Evolutionary conservation across 1,140 invertebrate species (phyloP), one percentile per base, ranked within the genome.

Genomic region (Zaprionus taronus): DNA sequence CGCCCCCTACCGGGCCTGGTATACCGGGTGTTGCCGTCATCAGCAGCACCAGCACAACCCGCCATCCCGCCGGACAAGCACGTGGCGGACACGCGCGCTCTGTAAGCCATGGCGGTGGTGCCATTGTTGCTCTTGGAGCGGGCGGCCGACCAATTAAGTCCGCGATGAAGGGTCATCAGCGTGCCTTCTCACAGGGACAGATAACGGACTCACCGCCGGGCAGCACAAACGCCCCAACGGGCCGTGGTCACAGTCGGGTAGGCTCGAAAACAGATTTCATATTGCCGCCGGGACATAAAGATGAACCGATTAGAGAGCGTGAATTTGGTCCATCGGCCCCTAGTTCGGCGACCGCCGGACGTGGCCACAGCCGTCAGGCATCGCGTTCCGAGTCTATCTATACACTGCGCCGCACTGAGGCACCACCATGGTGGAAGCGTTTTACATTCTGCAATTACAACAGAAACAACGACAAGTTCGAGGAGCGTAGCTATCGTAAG

Each of bases 251-350:
- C 93, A 96, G 95, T 81, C 94, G 97, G 15, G 95, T 96, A n/a
- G 96, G 96, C 31, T 97, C 96, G 70, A 96, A 95, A 87, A 98
- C 97, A 1, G 97, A 98, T 80, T 98, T 98, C 81, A 97, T 97
- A 51, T 93, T 98, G 31, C 97, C 97, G 1, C 96, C 96, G 0
- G 96, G 96, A 1, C 96, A 97, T 91, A 95, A 94, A 84, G 96
- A 94, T 70, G 93, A 93, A 49, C 93, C 91, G 24, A 94, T 93
- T 81, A 79, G 94, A 55, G 84, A 89, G n/a, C 78, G 91, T n/a
- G 87, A 91, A 15, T 83, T 86, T 20, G 93, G 91, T 24, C 93
- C 83, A 17, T 91, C 94, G 4, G 93, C 94, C 5, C 92, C 93
- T 31, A 92, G 93, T 2, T 95, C 94, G 1, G 93, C 94, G 0